Evolutionary conservation across 2,797 vertebrate species (phyloP).

Genomic region (Pyrocephalus nanus): DNA sequence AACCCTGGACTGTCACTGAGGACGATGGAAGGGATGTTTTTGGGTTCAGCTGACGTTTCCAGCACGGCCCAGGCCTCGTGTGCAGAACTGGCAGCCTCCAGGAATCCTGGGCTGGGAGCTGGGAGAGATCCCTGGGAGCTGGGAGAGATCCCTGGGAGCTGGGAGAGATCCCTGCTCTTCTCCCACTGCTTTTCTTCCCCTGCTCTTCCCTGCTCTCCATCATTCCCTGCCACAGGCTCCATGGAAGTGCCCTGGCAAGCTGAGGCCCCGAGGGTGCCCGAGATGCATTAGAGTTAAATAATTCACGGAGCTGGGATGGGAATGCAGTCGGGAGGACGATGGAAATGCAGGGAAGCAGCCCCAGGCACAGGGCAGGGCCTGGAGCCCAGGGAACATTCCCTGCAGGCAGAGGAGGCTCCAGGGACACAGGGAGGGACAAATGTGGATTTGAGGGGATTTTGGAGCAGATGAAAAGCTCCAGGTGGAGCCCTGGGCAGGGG

Average conservation of each 20-base stretch:
- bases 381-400: rapidly evolving
- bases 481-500: neutral
- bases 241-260: neutral
- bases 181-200: neutral
- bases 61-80: neutral
- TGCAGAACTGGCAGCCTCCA: neutral
- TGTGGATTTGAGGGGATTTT: neutral
- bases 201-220: neutral
- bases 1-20: rapidly evolving
- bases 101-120: neutral
- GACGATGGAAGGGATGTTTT: neutral
- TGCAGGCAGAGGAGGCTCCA: neutral
- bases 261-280: neutral
- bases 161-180: neutral
- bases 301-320: neutral
- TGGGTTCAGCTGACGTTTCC: neutral
- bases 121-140: neutral
- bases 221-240: neutral
- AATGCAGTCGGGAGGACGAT: neutral
- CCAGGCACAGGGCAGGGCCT: neutral
- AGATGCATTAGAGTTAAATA: neutral
- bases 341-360: neutral
- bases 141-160: neutral
- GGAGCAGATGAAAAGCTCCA: neutral
- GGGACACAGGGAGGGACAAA: neutral